Conservation (phyloP, 1,140 invertebrate genomes). For the Druon quercuslanigerum region DNA sequence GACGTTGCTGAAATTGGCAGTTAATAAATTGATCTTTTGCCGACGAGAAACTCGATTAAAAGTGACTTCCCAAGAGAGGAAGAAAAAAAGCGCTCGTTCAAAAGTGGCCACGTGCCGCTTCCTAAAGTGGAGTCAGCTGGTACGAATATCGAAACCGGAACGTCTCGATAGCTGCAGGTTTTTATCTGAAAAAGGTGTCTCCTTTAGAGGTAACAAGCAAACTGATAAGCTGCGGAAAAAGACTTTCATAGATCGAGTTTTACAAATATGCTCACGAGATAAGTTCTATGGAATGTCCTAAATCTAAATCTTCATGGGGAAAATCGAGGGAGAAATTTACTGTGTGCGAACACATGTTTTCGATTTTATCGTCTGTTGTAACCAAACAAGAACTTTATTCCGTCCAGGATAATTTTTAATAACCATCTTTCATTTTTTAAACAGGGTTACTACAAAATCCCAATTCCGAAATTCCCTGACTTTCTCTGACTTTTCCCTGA, state of each 20-base stretch:
- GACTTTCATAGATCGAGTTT: neutral
- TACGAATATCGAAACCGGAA: slow-evolving; percentile 37
- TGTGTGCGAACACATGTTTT: too few species aligned
- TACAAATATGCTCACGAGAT: neutral
- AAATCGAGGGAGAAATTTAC: too few species aligned
- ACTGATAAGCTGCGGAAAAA: slow-evolving; percentile 12
- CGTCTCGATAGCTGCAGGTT: slow-evolving; percentile 44
- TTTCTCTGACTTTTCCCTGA: too few species aligned
- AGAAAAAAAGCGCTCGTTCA: slow-evolving; percentile 13
- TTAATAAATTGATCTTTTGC: slow-evolving; percentile 12
- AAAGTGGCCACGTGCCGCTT: slow-evolving; percentile 52
- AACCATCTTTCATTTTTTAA: too few species aligned
- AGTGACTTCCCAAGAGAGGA: neutral
- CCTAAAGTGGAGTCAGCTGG: slow-evolving; percentile 54
- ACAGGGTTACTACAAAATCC: too few species aligned
- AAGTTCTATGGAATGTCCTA: neutral
- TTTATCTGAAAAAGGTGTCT: slow-evolving; percentile 47
- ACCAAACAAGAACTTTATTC: too few species aligned
- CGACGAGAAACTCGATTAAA: slow-evolving; percentile 12
- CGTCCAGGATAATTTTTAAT: too few species aligned
- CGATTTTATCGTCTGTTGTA: too few species aligned
- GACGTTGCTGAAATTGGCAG: neutral
- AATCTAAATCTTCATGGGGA: too few species aligned
- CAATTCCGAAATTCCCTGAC: too few species aligned
- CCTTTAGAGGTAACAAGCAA: neutral